phyloP scores from a whole-genome alignment of 2,888 invertebrate genomes.

The Willowsia nigromaculata region DNA sequence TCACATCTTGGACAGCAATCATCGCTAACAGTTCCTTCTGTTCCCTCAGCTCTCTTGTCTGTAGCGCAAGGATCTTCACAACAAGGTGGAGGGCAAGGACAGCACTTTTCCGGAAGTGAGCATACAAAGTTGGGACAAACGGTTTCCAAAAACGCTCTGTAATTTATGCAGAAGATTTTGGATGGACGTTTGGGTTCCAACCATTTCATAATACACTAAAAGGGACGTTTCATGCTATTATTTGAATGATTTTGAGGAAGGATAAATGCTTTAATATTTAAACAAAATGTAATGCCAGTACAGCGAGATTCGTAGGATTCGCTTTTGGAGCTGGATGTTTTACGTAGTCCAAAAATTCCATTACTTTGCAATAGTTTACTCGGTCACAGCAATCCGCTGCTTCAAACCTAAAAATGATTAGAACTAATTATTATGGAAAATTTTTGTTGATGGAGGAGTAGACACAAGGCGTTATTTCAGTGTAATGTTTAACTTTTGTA shows the following conservation, averaged over 20 bases:
- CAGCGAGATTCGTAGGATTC: constrained; percentile 56
- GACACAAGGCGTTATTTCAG: background rate
- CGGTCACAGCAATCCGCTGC: constrained; percentile 61
- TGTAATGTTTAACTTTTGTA: background rate
- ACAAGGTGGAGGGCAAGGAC: constrained; percentile 29
- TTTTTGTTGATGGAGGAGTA: background rate
- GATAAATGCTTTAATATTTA: too few relatives aligned
- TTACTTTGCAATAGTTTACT: constrained; percentile 69
- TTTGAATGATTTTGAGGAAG: too few relatives aligned
- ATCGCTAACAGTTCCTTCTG: background rate
- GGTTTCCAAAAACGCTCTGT: constrained; percentile 66
- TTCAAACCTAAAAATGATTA: constrained; percentile 63
- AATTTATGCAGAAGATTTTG: constrained; percentile 72
- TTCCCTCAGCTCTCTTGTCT: background rate
- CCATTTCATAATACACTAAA: constrained; percentile 70
- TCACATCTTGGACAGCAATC: constrained; percentile 28
- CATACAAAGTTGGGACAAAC: constrained; percentile 71
- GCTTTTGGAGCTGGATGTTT: constrained; percentile 48
- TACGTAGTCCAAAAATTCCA: constrained; percentile 70
- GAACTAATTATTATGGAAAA: background rate
- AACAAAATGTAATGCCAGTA: background rate
- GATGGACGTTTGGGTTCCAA: constrained; percentile 61
- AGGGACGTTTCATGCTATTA: background rate
- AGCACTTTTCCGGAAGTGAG: constrained; percentile 40
- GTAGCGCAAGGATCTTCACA: background rate